Evolutionary conservation across 2,113 vertebrate genomes (phyloP).

Genomic region (Poecilia latipinna): DNA sequence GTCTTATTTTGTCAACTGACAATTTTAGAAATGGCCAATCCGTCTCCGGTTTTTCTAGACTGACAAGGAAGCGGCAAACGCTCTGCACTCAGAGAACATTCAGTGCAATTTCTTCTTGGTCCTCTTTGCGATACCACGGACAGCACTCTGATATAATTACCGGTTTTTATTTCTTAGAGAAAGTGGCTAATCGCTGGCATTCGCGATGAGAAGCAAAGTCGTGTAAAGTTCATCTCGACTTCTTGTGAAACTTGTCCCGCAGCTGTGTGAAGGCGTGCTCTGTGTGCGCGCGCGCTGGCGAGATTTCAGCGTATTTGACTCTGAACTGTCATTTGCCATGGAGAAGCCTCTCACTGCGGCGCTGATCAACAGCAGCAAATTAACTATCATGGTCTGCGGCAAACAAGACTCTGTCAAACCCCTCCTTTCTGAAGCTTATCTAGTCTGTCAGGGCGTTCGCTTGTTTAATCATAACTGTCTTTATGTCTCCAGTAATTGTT

Average conservation of each 20-base stretch:
- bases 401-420: conserved; percentile 43
- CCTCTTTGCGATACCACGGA: conserved; percentile 24
- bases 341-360: conserved; percentile 44
- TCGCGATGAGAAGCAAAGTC: conserved; percentile 21
- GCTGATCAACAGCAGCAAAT: conserved; percentile 47
- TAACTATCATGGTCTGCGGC: conserved; percentile 43
- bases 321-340: conserved; percentile 36
- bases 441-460: conserved; percentile 53
- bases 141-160: conserved; percentile 36
- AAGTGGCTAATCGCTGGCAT: conserved; percentile 24
- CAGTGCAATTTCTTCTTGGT: conserved; percentile 33
- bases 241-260: neutral
- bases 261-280: neutral
- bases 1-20: conserved; percentile 14
- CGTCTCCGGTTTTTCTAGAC: conserved; percentile 16
- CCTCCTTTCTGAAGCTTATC: conserved; percentile 65
- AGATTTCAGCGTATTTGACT: conserved; percentile 7
- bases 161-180: conserved; percentile 21
- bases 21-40: conserved; percentile 12
- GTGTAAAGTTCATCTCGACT: conserved; percentile 44
- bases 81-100: conserved; percentile 14
- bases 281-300: neutral
- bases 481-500: conserved; percentile 62
- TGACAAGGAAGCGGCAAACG: conserved; percentile 10
- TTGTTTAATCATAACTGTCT: conserved; percentile 69